Evolutionary conservation across 2,888 invertebrate genomes (phyloP).

Genomic region (Julus scanicus): DNA sequence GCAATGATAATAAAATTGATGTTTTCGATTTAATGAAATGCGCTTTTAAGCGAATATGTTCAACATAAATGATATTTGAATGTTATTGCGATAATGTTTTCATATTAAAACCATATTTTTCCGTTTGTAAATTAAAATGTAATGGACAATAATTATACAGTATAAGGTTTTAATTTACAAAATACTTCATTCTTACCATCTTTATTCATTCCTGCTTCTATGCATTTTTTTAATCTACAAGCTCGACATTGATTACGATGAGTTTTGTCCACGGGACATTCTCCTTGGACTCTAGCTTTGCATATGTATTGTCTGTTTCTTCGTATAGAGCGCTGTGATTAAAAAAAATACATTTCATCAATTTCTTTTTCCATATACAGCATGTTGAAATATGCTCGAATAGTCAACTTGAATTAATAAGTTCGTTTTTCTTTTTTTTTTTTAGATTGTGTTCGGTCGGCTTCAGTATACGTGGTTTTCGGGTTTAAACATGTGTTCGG

Average conservation of each 20-base stretch:
- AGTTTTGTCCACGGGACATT: slow-evolving; percentile 92
- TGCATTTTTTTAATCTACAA: slow-evolving; percentile 89
- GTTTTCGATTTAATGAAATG: too few species aligned
- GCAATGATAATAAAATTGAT: too few species aligned
- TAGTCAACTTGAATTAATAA: background rate
- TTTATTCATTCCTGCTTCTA: slow-evolving; percentile 95
- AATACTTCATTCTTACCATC: slow-evolving; percentile 76
- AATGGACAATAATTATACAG: too few species aligned
- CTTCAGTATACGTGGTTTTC: background rate
- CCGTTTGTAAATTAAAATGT: too few species aligned
- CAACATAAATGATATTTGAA: too few species aligned
- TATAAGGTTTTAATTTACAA: too few species aligned
- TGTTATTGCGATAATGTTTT: too few species aligned
- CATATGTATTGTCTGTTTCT: slow-evolving; percentile 96
- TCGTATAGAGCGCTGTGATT: slow-evolving; percentile 84
- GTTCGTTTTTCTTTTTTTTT: background rate
- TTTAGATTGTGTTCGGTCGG: background rate
- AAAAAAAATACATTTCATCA: slow-evolving; percentile 50
- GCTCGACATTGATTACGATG: slow-evolving; percentile 97
- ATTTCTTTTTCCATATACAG: background rate
- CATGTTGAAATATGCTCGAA: background rate
- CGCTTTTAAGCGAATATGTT: too few species aligned
- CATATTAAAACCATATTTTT: too few species aligned
- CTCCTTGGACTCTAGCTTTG: slow-evolving; percentile 86
- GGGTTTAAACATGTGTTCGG: background rate